Conservation (phyloP, 2,113 vertebrate species). For the Albula glossodonta region DNA sequence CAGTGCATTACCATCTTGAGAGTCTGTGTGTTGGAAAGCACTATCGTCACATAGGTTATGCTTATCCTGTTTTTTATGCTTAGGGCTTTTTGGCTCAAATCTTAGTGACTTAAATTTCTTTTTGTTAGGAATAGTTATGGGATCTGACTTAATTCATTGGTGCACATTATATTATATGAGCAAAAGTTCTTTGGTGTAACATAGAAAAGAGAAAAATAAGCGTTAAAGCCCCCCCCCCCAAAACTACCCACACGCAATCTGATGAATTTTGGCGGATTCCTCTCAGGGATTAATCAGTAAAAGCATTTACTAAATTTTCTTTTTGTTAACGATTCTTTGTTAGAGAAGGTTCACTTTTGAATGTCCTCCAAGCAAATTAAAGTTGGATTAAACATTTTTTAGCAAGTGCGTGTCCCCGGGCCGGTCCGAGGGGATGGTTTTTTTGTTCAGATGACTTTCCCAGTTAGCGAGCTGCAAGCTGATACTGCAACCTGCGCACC, state of each 20-base stretch:
- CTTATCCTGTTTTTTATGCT: neutral
- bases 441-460: neutral
- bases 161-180: neutral
- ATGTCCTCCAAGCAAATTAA: neutral
- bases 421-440: neutral
- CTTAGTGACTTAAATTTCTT: too few species aligned
- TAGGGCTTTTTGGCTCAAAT: too few species aligned
- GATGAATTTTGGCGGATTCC: neutral
- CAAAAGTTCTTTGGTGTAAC: neutral
- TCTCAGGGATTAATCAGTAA: neutral
- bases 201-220: too few species aligned
- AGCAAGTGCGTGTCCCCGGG: neutral
- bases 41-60: too few species aligned
- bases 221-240: neutral
- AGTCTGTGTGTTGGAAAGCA: neutral
- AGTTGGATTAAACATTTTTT: neutral
- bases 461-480: neutral
- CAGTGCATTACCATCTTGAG: neutral
- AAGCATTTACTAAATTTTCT: neutral
- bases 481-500: neutral
- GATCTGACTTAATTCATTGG: neutral
- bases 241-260: neutral
- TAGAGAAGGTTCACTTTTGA: too few species aligned
- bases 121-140: too few species aligned
- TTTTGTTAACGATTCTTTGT: neutral